Percentiles rank a stretch among this genome's conserved stretches.
Evolutionary conservation across 1,140 invertebrate genomes (phyloP).

Genomic region (Tetramorium alpestre): DNA sequence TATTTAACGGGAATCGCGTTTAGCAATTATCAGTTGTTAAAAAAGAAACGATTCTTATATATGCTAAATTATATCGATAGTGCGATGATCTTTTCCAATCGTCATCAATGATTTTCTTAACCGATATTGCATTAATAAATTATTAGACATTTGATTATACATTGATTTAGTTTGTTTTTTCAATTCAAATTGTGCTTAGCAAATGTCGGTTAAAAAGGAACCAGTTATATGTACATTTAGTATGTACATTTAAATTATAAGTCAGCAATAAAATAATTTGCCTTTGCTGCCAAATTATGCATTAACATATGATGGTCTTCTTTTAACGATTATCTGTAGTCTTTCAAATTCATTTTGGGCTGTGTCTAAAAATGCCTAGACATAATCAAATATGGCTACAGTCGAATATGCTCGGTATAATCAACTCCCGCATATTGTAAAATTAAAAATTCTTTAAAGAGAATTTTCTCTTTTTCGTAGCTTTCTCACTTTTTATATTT

Average conservation of each 20-base stretch:
- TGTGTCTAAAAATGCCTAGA: background rate
- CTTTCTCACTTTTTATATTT: background rate
- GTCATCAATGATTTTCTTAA: background rate
- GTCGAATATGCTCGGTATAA: slow-evolving; percentile 12
- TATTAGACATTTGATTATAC: slow-evolving; percentile 27
- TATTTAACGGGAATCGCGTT: background rate
- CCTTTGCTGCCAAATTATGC: background rate
- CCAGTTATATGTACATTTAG: background rate
- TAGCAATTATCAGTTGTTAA: slow-evolving; percentile 15
- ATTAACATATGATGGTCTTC: background rate
- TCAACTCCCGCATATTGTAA: background rate
- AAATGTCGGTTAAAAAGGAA: slow-evolving; percentile 15
- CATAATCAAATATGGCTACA: slow-evolving; percentile 11
- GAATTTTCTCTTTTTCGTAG: background rate
- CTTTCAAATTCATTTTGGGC: background rate
- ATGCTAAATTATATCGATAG: slow-evolving; percentile 3
- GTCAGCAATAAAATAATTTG: background rate
- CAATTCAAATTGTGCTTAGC: background rate
- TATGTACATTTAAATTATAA: slow-evolving; percentile 5
- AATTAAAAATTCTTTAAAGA: slow-evolving; percentile 1
- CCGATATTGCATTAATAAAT: slow-evolving; percentile 6
- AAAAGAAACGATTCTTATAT: background rate
- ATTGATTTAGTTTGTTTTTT: slow-evolving; percentile 39
- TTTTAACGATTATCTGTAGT: background rate
- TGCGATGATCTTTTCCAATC: background rate